Evolutionary conservation across 2,113 vertebrate species (phyloP).

Genomic region (Camelus bactrianus): DNA sequence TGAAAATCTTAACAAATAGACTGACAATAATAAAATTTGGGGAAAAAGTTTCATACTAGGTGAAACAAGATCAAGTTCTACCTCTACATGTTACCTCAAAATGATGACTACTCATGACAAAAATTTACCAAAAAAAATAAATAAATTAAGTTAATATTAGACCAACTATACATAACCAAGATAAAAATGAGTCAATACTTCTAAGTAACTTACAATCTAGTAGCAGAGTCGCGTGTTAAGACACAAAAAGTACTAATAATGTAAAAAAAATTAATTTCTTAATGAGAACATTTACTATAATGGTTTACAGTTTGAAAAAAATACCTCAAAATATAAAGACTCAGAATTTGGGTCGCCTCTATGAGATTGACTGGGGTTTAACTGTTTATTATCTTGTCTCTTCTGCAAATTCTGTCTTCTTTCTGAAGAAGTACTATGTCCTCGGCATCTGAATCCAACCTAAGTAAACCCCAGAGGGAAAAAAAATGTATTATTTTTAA

Average conservation of each 20-base stretch:
- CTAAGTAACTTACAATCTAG: slow-evolving; percentile 27
- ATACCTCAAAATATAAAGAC: slow-evolving; percentile 96
- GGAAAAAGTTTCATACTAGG: neutral
- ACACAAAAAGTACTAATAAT: slow-evolving; percentile 19
- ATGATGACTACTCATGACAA: neutral
- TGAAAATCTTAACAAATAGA: slow-evolving; percentile 1
- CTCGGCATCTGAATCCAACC: slow-evolving; percentile 88
- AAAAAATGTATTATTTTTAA: slow-evolving; percentile 46
- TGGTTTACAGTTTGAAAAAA: slow-evolving; percentile 34
- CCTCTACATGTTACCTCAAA: neutral
- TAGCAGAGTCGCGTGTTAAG: neutral
- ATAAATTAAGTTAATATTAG: neutral
- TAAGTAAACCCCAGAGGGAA: slow-evolving; percentile 72
- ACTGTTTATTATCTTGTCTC: slow-evolving; percentile 86
- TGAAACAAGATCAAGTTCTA: slow-evolving; percentile 27
- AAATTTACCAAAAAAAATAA: slow-evolving; percentile 47
- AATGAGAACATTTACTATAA: neutral
- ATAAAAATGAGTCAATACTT: neutral
- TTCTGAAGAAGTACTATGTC: slow-evolving; percentile 90
- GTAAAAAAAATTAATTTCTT: slow-evolving; percentile 56
- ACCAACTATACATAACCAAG: slow-evolving; percentile 10
- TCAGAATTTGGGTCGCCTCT: slow-evolving; percentile 90
- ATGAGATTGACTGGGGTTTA: slow-evolving; percentile 77
- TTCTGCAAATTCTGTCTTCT: slow-evolving; percentile 88
- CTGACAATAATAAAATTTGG: neutral